These are phyloP conservation scores for Podilymbus podiceps DNA, from an alignment of 2,113 vertebrate genomes.

Conservation along the genomic window DNA sequence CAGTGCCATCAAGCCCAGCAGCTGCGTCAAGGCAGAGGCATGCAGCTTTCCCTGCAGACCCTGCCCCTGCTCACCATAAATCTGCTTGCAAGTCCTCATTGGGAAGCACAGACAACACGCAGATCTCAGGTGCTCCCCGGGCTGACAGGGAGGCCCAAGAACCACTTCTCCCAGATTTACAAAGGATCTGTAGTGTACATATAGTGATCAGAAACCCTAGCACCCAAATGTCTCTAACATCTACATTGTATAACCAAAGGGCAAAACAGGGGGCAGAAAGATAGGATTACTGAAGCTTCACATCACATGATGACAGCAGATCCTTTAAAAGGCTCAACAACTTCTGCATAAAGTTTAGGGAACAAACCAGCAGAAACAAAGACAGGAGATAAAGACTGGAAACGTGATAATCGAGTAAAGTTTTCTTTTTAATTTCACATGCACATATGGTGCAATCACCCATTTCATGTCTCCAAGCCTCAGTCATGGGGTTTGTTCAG, in stretches of 20 bases:
- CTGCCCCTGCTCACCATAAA: neutral
- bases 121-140: neutral
- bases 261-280: neutral
- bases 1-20: rapidly evolving
- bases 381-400: neutral
- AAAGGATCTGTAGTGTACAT: neutral
- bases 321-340: neutral
- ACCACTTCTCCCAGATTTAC: neutral
- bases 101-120: rapidly evolving
- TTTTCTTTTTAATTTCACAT: neutral
- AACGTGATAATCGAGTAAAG: neutral
- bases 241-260: neutral
- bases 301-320: neutral
- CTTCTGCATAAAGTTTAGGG: neutral
- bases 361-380: neutral
- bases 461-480: neutral
- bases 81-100: rapidly evolving
- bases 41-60: neutral
- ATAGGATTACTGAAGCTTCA: neutral
- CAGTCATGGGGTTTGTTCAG: neutral
- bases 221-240: neutral
- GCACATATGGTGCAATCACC: neutral
- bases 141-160: neutral
- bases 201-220: neutral
- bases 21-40: neutral